These are phyloP conservation scores for Pogonocherus hispidulus DNA, from an alignment of 2,888 invertebrate species.

Conservation along the genomic window DNA sequence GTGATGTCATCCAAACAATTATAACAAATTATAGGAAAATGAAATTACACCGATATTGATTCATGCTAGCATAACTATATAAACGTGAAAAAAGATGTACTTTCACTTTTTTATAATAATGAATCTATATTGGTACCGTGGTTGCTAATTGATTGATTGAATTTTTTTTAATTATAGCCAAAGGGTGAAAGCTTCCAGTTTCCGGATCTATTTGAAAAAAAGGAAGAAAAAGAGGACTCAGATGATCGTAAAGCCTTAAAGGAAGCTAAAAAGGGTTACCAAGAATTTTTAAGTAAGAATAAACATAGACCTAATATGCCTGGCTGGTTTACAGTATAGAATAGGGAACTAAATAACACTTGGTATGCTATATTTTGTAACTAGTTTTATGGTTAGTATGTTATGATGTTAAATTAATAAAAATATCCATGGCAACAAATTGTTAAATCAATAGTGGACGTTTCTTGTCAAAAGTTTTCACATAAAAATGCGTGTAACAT, in stretches of 20 bases:
- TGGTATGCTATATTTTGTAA: no score
- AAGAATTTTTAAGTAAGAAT: conserved; percentile 75
- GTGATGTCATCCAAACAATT: no score
- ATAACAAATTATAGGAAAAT: no score
- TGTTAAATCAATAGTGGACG: conserved; percentile 43
- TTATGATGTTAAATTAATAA: not conserved
- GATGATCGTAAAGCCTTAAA: conserved; percentile 76
- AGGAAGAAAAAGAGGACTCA: conserved; percentile 69
- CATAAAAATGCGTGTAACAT: conserved; percentile 71
- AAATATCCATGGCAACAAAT: conserved; percentile 35
- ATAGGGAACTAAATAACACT: no score
- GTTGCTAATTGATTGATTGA: not conserved
- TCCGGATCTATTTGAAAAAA: conserved; percentile 78
- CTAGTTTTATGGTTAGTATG: no score
- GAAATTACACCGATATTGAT: no score
- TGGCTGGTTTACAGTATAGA: conserved; percentile 83
- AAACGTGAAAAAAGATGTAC: no score
- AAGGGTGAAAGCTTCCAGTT: conserved; percentile 80
- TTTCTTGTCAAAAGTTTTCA: conserved; percentile 35
- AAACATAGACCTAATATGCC: conserved; percentile 81
- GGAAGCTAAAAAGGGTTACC: conserved; percentile 74
- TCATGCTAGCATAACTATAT: no score
- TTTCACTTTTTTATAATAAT: no score
- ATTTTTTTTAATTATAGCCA: conserved; percentile 72
- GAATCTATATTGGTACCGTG: no score